Evolutionary conservation across 2,797 vertebrate species (phyloP).

Genomic region (Sebastiscus albofasciatus): DNA sequence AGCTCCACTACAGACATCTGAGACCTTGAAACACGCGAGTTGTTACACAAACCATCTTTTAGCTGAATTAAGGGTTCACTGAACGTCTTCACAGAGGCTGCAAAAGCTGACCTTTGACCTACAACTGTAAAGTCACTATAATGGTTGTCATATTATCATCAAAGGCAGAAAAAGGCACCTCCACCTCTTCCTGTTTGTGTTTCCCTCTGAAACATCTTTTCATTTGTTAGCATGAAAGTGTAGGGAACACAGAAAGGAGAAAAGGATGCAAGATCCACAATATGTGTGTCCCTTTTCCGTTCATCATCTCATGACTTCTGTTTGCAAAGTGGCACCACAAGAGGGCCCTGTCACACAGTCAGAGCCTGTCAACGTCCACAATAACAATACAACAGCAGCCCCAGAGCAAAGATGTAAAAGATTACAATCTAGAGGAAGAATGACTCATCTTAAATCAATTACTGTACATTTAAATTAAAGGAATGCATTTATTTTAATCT

Average conservation of each 20-base stretch:
- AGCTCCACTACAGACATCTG: constrained; percentile 39
- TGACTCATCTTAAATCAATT: not conserved
- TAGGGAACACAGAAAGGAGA: not conserved
- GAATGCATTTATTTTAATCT: not conserved
- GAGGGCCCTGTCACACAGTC: constrained; percentile 55
- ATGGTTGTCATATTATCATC: not conserved
- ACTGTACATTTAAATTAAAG: not conserved
- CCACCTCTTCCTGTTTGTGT: not conserved
- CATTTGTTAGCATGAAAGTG: not conserved
- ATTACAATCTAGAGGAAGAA: not conserved
- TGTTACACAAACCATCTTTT: not conserved
- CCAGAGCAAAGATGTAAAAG: not conserved
- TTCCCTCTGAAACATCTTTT: not conserved
- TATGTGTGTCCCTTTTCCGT: not conserved
- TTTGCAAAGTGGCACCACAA: constrained; percentile 49
- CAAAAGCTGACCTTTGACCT: not conserved
- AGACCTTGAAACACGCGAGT: constrained; percentile 13
- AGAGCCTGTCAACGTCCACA: not conserved
- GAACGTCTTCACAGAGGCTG: not conserved
- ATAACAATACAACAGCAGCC: not conserved
- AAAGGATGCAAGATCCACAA: not conserved
- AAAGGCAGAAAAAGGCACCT: not conserved
- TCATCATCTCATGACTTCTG: not conserved
- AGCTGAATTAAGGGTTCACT: not conserved
- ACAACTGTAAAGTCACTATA: not conserved